Conservation (phyloP, 2,888 invertebrate species). For the Ligdia adustata region DNA sequence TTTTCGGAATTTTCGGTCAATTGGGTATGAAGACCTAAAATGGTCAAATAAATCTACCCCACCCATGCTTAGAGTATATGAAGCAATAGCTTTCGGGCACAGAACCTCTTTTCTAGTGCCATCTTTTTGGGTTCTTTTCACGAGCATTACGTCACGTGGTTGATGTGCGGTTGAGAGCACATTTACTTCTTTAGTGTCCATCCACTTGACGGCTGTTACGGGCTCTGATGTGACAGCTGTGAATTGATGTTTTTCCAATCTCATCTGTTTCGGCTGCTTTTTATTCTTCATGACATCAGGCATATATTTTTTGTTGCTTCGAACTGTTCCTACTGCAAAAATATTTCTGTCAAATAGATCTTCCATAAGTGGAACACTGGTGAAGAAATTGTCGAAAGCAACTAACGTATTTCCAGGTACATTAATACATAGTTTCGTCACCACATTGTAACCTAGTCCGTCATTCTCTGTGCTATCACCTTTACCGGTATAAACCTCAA, state of each 20-base stretch:
- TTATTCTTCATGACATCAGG: constrained; percentile 39
- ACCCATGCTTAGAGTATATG: constrained; percentile 47
- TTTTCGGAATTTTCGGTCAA: constrained; percentile 44
- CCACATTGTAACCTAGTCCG: constrained; percentile 32
- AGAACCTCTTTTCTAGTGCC: constrained; percentile 43
- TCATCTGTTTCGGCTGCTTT: constrained; percentile 32
- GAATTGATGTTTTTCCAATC: constrained; percentile 42
- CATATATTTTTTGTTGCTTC: constrained; percentile 41
- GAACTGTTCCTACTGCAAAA: constrained; percentile 43
- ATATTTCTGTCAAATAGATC: constrained; percentile 36
- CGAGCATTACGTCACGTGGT: constrained; percentile 30
- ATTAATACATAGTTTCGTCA: constrained; percentile 33
- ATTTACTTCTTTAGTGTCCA: constrained; percentile 24
- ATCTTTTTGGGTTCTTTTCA: constrained; percentile 48
- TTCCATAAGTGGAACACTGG: constrained; percentile 33
- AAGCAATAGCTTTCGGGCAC: constrained; percentile 45
- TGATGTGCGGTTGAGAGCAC: constrained; percentile 41
- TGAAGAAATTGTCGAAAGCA: constrained; percentile 49
- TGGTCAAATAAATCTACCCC: constrained; percentile 50
- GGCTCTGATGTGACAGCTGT: constrained; percentile 40
- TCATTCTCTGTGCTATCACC: constrained; percentile 34
- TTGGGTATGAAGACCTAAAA: constrained; percentile 47
- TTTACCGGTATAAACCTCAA: constrained; percentile 41
- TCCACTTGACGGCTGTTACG: constrained; percentile 35
- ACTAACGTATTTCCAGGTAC: constrained; percentile 38